Base-by-base conservation (phyloP, 2,113 vertebrate species). In the Grammomys surdaster region DNA sequence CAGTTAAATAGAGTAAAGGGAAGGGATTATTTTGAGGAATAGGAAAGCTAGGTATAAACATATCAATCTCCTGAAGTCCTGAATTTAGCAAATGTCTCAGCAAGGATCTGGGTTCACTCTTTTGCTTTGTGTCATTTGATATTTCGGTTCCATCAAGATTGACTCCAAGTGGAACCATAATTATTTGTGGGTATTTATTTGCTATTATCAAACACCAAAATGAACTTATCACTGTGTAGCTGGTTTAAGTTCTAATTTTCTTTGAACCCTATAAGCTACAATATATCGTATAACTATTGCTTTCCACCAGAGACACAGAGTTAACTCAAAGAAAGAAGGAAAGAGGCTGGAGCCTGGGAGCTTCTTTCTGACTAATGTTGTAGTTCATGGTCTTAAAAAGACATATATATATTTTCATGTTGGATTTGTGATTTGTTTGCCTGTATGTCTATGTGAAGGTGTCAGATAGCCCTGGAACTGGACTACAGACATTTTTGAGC, bases 261-360 rank as follows among this genome's bases (percentile, higher is more conserved):
- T 95, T 95, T 94, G 40, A 95, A 78, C 90, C n/a, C 87, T 96
- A 3, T 36, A 56, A 56, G 56, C 89, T 46, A 16, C 80, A 92
- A 69, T 69, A 60, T 75, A 5, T 8, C 67, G 81, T 40, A 26
- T 77, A 77, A 76, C 26, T 7, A 11, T 89, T 7, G 65, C 1
- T 87, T 91, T 93, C 31, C 63, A 48, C 7, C 20, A 33, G 5
- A 86, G 33, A 89, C 77, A 87, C 69, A 14, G 4, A 89, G 12
- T 60, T 77, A 40, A 88, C 65, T 48, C 26, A 81, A 90, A 48
- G 51, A 70, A 73, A 63, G 7, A 22, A 69, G 2, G 7, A 88
- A 89, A 63, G 48, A 24, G 65, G 11, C 14, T 43, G 73, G 48
- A 73, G 11, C n/a, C 31, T 26, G 36, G 26, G 82, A 89, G 24